Base-by-base conservation (phyloP, 64 coral and sea anemone genomes). In the Montipora foliosa region DNA sequence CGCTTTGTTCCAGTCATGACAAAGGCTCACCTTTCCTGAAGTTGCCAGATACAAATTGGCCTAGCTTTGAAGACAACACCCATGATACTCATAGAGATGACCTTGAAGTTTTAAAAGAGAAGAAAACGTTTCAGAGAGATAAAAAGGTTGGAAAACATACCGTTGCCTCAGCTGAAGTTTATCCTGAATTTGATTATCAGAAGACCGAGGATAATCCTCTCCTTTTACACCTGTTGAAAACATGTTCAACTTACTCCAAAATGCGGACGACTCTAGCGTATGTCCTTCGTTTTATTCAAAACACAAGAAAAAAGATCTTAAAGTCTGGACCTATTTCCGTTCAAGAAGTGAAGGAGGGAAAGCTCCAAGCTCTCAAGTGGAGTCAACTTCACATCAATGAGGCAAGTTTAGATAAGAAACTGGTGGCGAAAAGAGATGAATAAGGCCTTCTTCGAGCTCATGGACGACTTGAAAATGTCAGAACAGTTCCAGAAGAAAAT, bases 201-300 rank as follows among this genome's bases (percentile, higher is more conserved):
- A 46, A 16, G 10, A 17, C 76, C 49, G 51, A 53, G 49, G 85
- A 75, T 8, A 88, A 75, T 74, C 68, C 85, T 47, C 74, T 88
- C 46, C 71, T 88, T 51, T 75, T 9, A 6, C 85, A 88, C 10
- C 37, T 75, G 67, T 6, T 88, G 69, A 88, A 88, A 75, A 51
- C 85, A 1, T 88, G 85, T 51, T 75, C 69, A 55, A 24, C 85
- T 0, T 88, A 51, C 85, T 50, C 68, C 14, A 88, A 88, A n/a
- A 88, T 88, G 19, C 45, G 85, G 15, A 75, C 19, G 52, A 88
- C 85, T 49, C 37, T 92, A 13, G 90, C 90, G 3, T 92, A 83
- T 20, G 90, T 92, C 21, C 69, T 24, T 6, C 64, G 64, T 67
- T 67, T 67, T 67, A 1, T 67, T 13, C 64, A 67, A 19, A 67